Conservation (phyloP, 2,797 vertebrate genomes). For the Tapera naevia region DNA sequence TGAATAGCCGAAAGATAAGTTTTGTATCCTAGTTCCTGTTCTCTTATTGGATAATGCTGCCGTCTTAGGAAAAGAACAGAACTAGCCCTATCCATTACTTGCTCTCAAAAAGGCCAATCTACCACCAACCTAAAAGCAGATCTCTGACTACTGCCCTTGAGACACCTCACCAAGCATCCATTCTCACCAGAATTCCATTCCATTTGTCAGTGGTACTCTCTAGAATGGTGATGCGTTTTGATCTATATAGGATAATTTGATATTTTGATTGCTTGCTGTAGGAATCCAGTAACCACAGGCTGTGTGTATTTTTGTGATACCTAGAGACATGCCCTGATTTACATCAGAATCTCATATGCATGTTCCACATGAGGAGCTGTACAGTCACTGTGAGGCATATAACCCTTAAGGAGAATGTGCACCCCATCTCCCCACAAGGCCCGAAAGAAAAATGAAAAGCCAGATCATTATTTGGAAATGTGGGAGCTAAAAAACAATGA, state of each 20-base stretch:
- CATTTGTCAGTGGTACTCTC: background rate
- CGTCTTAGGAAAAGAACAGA: background rate
- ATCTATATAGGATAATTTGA: background rate
- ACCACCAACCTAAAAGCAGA: background rate
- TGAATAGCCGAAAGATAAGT: background rate
- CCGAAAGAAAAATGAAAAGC: no score
- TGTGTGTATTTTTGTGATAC: background rate
- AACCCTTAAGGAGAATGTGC: background rate
- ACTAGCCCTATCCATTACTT: background rate
- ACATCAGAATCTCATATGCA: background rate
- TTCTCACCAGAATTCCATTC: background rate
- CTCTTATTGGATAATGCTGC: background rate
- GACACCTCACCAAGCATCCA: no score
- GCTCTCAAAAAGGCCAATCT: background rate
- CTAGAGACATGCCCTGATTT: background rate
- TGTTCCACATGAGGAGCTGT: background rate
- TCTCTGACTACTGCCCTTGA: background rate
- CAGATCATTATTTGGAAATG: background rate
- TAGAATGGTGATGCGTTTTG: background rate
- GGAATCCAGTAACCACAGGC: background rate
- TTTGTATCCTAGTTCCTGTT: background rate
- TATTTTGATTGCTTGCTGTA: background rate
- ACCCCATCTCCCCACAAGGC: background rate
- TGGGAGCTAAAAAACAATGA: background rate
- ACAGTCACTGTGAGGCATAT: background rate